Evolutionary conservation across 2,113 vertebrate genomes (phyloP).

Genomic region (Leucoraja erinaceus): DNA sequence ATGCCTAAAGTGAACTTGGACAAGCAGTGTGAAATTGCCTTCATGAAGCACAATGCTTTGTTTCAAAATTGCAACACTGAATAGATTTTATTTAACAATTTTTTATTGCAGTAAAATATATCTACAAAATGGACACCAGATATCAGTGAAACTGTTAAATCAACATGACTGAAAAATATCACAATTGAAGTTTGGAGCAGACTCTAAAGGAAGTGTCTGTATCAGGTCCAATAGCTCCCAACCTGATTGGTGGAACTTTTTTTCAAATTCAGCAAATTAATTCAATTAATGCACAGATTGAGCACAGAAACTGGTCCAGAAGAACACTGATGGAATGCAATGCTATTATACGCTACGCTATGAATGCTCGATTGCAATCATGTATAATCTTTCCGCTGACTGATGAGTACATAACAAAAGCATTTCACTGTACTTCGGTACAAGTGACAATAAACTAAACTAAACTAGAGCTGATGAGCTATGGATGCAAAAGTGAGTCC

Average conservation of each 20-base stretch:
- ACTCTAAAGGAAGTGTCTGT: not conserved
- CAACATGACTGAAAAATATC: not conserved
- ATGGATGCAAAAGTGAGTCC: not conserved
- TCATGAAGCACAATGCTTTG: not conserved
- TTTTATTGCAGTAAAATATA: constrained; percentile 2
- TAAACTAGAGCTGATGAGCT: not conserved
- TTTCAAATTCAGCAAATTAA: not conserved
- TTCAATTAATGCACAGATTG: not conserved
- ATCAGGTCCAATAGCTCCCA: not conserved
- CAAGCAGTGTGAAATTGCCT: not conserved
- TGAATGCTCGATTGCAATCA: too few relatives aligned
- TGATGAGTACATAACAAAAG: too few relatives aligned
- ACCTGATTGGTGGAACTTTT: not conserved
- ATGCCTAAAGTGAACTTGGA: not conserved
- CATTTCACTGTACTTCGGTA: too few relatives aligned
- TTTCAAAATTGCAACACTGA: not conserved
- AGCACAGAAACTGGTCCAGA: not conserved
- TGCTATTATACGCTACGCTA: not conserved
- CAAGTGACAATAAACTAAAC: too few relatives aligned
- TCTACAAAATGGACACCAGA: not conserved
- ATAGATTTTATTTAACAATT: not conserved
- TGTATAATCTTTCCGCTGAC: too few relatives aligned
- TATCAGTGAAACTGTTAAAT: not conserved
- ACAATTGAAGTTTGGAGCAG: not conserved
- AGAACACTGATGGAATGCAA: not conserved